phyloP scores from a whole-genome alignment of 2,888 invertebrate species.

The Mesorhabditis spiculigera region DNA sequence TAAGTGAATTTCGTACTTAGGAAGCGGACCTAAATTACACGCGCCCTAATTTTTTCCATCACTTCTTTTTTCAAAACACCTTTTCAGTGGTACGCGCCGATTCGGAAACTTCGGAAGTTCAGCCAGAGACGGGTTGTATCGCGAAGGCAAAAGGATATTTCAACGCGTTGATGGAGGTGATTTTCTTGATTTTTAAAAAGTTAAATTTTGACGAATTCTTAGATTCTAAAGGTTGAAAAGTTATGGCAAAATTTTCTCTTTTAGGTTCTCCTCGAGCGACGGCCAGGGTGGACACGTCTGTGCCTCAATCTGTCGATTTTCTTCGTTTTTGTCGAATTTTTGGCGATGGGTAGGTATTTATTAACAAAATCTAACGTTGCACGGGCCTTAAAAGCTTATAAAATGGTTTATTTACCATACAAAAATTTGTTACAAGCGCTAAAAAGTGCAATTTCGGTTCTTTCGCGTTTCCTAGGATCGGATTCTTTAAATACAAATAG shows the following conservation, averaged over 20 bases:
- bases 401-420: too few relatives aligned
- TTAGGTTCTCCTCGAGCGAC: constrained; percentile 30
- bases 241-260: constrained; percentile 9
- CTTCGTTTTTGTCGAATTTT: constrained; percentile 50
- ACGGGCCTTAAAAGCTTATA: too few relatives aligned
- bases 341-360: constrained; percentile 37
- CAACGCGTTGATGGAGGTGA: not conserved
- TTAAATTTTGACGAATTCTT: too few relatives aligned
- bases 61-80: not conserved
- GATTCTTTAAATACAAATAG: too few relatives aligned
- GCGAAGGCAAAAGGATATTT: not conserved
- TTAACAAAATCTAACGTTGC: constrained; percentile 22
- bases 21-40: not conserved
- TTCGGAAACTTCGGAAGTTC: not conserved
- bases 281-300: constrained; percentile 47
- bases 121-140: not conserved
- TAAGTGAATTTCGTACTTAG: not conserved
- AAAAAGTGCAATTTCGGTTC: too few relatives aligned
- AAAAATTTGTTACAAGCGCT: too few relatives aligned
- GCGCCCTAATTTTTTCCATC: not conserved
- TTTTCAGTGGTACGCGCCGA: not conserved
- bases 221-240: not conserved
- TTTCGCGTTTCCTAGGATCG: too few relatives aligned
- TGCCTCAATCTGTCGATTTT: constrained; percentile 43
- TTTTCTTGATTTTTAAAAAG: too few relatives aligned